Conservation (phyloP, 2,888 invertebrate genomes). For the Stenurella melanura region DNA sequence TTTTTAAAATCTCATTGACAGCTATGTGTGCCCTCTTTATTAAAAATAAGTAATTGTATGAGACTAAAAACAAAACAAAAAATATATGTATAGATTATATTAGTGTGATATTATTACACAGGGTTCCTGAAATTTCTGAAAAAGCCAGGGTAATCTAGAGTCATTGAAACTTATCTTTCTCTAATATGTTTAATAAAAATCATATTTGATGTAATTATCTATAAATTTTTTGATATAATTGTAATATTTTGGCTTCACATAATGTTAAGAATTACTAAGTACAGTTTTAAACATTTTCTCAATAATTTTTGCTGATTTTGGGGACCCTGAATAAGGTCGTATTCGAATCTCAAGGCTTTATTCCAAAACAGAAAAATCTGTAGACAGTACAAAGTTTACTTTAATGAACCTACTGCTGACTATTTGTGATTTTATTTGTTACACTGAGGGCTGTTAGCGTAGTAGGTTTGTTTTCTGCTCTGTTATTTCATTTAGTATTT, state of each 20-base stretch:
- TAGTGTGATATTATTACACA: background rate
- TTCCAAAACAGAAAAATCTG: background rate
- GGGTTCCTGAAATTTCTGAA: background rate
- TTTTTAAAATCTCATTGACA: too few relatives aligned
- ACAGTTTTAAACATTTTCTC: background rate
- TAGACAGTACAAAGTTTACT: background rate
- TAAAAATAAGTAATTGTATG: too few relatives aligned
- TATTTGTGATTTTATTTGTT: background rate
- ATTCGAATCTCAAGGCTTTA: background rate
- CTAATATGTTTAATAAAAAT: too few relatives aligned
- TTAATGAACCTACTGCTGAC: background rate
- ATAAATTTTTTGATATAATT: too few relatives aligned
- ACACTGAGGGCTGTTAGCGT: background rate
- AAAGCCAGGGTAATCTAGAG: background rate
- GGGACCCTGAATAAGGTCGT: background rate
- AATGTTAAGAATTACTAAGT: too few relatives aligned
- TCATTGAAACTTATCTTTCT: background rate
- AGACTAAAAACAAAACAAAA: too few relatives aligned
- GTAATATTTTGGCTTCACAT: too few relatives aligned
- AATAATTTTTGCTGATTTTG: background rate
- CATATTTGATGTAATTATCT: too few relatives aligned
- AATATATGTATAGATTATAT: background rate
- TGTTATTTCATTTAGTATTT: background rate
- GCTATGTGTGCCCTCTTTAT: too few relatives aligned
- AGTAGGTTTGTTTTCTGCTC: background rate